These are phyloP conservation scores for Zeuzera pyrina DNA, from an alignment of 2,888 invertebrate genomes.

Conservation along the genomic window DNA sequence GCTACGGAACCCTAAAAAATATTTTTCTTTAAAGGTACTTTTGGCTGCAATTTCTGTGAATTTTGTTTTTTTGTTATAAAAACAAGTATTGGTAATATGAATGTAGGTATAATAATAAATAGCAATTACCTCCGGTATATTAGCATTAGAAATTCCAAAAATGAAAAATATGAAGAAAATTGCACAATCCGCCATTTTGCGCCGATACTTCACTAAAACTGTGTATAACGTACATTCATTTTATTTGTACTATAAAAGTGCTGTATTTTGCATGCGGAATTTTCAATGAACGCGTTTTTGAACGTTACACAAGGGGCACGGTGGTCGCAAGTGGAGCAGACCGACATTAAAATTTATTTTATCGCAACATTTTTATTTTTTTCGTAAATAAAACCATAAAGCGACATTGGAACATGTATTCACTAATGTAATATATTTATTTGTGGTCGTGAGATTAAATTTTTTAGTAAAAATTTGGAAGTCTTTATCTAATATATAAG, in stretches of 20 bases:
- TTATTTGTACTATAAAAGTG: slow-evolving; percentile 33
- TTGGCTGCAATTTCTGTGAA: too few relatives aligned
- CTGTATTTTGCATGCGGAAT: slow-evolving; percentile 23
- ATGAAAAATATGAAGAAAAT: slow-evolving; percentile 23
- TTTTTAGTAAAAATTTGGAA: too few relatives aligned
- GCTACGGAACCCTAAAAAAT: too few relatives aligned
- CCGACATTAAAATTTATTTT: neutral
- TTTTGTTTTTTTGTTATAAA: too few relatives aligned
- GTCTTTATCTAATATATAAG: too few relatives aligned
- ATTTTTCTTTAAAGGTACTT: too few relatives aligned
- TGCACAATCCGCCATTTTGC: slow-evolving; percentile 28
- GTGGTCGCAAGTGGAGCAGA: slow-evolving; percentile 23
- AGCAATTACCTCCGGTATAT: slow-evolving; percentile 31
- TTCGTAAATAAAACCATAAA: neutral
- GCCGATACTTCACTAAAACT: slow-evolving; percentile 39
- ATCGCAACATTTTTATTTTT: neutral
- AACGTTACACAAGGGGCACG: slow-evolving; percentile 25
- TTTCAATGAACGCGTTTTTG: slow-evolving; percentile 20
- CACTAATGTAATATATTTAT: too few relatives aligned
- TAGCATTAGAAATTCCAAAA: slow-evolving; percentile 15
- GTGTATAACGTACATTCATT: slow-evolving; percentile 39
- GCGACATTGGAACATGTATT: too few relatives aligned
- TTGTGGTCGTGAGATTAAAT: too few relatives aligned
- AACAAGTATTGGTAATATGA: too few relatives aligned
- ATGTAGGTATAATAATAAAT: slow-evolving; percentile 26